Evolutionary conservation across 2,888 invertebrate genomes (phyloP), one percentile per base, ranked within the genome.

Genomic region (Acleris laterana): DNA sequence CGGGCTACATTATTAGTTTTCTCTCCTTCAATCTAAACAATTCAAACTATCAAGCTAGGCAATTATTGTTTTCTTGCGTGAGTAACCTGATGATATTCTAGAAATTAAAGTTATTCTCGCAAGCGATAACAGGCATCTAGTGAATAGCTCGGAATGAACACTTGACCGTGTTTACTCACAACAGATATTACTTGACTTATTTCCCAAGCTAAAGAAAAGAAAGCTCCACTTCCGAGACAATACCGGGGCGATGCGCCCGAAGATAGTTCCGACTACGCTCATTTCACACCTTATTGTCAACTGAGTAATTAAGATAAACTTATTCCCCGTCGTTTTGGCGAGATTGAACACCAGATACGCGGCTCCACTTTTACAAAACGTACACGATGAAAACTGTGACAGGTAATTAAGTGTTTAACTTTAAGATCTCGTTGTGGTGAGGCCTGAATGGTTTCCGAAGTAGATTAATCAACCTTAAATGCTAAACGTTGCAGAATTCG

Each of bases 171-270:
- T 73, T 74, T 71, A 72, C 73, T 69, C 72, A 72, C 71, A 76
- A 71, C 72, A 75, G 71, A 70, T 67, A 61, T 66, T 65, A 55
- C 71, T 70, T 74, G 82, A 75, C 77, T 87, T 77, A 83, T 84
- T 90, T 90, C 89, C 85, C 90, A 89, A 79, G 87, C 76, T 74
- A 84, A 88, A 89, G 85, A 89, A 89, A 88, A 79, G 69, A 59
- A 73, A 84, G 84, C 74, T 77, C 85, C 69, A 85, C 82, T 84
- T 87, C 75, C 73, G 68, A 70, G 81, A 89, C 88, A 88, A 89
- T 89, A 85, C 82, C 67, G 64, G 68, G 69, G 70, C 68, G 74
- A 75, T 78, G 74, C 68, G 71, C 19, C 9, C 77, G 76, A 69
- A 68, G 74, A 69, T 74, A 71, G 76, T 77, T 76, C 73, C 69